These are phyloP conservation scores for Ictidomys tridecemlineatus DNA, from an alignment of 2,113 vertebrate species.

Conservation along the genomic window DNA sequence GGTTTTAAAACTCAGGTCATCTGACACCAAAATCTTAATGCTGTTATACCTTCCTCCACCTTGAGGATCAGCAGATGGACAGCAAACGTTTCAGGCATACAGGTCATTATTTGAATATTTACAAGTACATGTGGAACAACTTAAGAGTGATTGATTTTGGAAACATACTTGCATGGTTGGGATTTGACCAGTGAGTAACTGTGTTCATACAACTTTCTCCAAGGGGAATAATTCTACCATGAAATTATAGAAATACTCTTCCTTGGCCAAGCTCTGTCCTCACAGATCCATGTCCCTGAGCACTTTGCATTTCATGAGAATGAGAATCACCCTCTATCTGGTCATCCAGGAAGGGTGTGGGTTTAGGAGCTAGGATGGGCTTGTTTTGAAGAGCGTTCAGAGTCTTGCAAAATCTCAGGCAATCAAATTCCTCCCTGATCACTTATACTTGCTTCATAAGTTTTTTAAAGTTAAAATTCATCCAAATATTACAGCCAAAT, in stretches of 20 bases:
- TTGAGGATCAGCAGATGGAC: not conserved
- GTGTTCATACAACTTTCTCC: constrained; percentile 56
- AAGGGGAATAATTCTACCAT: constrained; percentile 51
- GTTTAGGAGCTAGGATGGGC: constrained; percentile 25
- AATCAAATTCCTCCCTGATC: not conserved
- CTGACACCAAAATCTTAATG: not conserved
- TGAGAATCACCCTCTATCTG: constrained; percentile 12
- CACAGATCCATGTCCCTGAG: constrained; percentile 42
- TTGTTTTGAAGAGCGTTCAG: constrained; percentile 57
- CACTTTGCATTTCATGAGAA: constrained; percentile 50
- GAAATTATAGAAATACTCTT: constrained; percentile 52
- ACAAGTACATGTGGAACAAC: constrained; percentile 70
- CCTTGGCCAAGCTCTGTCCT: constrained; percentile 70
- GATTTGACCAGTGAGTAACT: constrained; percentile 62
- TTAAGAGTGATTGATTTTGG: constrained; percentile 73
- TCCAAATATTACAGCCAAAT: constrained; percentile 72
- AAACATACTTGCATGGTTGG: constrained; percentile 56
- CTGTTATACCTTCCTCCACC: not conserved
- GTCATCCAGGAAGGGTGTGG: constrained; percentile 67
- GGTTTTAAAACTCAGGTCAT: not conserved
- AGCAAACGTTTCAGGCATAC: not conserved
- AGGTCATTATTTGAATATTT: not conserved
- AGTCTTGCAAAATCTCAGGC: constrained; percentile 57
- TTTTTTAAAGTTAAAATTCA: constrained; percentile 61
- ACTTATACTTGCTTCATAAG: constrained; percentile 51